A percentile compares a stretch with the other conserved stretches of the same genome.
Conservation (phyloP, 1,140 invertebrate species). For the Plectrocnemia conspersa region DNA sequence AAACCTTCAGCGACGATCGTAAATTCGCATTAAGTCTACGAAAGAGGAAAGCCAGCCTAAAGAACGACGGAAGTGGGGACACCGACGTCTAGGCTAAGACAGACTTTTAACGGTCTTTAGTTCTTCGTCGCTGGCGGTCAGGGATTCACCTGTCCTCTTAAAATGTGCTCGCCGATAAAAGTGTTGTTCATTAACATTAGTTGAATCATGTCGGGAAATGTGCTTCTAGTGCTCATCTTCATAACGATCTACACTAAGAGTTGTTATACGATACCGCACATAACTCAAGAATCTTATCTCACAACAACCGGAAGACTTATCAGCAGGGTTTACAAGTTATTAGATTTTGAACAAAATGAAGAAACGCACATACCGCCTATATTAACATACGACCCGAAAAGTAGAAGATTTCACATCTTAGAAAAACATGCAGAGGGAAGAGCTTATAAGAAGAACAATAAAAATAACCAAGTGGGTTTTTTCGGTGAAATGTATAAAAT, state of each 20-base stretch:
- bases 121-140: neutral
- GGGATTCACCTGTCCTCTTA: neutral
- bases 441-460: neutral
- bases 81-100: neutral
- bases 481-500: slow-evolving; percentile 23
- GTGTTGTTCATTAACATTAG: neutral
- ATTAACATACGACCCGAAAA: slow-evolving; percentile 20
- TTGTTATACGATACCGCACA: slow-evolving; percentile 14
- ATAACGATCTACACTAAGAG: slow-evolving; percentile 22
- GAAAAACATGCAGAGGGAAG: neutral
- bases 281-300: neutral
- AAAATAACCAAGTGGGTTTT: neutral
- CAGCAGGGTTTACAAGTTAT: too few species aligned
- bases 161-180: too few species aligned
- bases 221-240: slow-evolving; percentile 17
- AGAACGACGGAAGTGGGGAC: slow-evolving; percentile 1
- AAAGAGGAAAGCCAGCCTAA: too few species aligned
- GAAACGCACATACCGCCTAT: too few species aligned
- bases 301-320: neutral
- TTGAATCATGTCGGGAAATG: neutral
- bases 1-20: too few species aligned
- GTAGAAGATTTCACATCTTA: slow-evolving; percentile 23
- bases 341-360: too few species aligned
- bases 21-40: too few species aligned
- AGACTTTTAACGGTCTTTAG: neutral